Percentiles rank a stretch among this genome's conserved stretches.
These are phyloP conservation scores for Propithecus perrieri DNA, from an alignment of 2,797 vertebrate genomes.

Conservation along the genomic window DNA sequence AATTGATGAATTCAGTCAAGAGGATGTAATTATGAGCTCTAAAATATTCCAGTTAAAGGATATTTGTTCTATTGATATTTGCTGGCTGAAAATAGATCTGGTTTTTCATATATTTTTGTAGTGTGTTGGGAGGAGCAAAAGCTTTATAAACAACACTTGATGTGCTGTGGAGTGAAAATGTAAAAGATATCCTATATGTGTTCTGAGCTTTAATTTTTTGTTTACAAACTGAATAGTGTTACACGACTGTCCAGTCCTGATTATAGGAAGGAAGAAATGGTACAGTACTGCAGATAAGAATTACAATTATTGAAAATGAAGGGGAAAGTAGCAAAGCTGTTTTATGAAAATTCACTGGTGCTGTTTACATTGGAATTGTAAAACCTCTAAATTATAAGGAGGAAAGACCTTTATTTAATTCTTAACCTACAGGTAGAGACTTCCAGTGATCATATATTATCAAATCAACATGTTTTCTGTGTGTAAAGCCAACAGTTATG, in stretches of 20 bases:
- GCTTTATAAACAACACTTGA: conserved; percentile 82
- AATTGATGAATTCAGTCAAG: conserved; percentile 39
- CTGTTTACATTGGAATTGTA: conserved; percentile 82
- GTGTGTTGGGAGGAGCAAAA: conserved; percentile 82
- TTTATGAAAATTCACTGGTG: conserved; percentile 80
- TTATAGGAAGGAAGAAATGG: conserved; percentile 59
- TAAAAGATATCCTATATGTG: conserved; percentile 79
- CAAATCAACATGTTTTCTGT: conserved; percentile 71
- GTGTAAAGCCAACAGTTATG: conserved; percentile 80
- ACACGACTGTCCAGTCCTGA: conserved; percentile 77
- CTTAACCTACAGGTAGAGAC: conserved; percentile 70
- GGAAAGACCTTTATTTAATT: conserved; percentile 58
- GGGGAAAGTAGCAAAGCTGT: conserved; percentile 81
- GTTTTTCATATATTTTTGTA: conserved; percentile 79
- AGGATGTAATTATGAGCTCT: conserved; percentile 35
- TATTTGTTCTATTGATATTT: conserved; percentile 58
- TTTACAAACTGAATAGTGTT: conserved; percentile 85
- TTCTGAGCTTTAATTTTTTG: conserved; percentile 85
- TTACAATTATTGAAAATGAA: conserved; percentile 72
- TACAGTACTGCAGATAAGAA: conserved; percentile 77
- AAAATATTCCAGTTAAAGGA: conserved; percentile 48
- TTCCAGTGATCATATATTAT: conserved; percentile 74
- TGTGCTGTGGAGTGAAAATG: conserved; percentile 77
- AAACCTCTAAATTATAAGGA: conserved; percentile 62
- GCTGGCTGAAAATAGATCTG: conserved; percentile 62